A percentile compares a stretch with the other conserved stretches of the same genome.
phyloP scores from a whole-genome alignment of 2,888 invertebrate genomes.

The Nymphalis urticae region DNA sequence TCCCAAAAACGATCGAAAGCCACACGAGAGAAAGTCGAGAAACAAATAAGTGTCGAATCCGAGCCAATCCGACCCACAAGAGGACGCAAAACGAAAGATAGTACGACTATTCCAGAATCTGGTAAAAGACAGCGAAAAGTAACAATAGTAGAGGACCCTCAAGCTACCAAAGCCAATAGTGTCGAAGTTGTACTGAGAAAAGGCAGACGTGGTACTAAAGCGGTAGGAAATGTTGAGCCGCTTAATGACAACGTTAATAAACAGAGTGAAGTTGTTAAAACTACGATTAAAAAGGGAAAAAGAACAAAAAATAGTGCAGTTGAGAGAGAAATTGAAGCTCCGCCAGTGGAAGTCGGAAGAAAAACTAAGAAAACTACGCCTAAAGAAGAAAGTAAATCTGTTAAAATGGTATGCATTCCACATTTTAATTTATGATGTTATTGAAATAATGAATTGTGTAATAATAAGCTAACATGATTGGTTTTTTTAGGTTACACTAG shows the following conservation, averaged over 20 bases:
- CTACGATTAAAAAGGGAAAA: background rate
- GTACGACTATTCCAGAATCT: background rate
- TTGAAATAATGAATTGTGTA: no score
- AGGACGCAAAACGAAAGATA: conserved; percentile 21
- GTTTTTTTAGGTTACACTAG: conserved; percentile 1
- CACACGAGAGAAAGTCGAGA: background rate
- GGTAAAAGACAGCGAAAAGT: background rate
- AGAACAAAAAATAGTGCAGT: conserved; percentile 2
- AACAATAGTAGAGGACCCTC: background rate
- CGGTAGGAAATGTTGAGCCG: conserved; percentile 6
- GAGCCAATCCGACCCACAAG: conserved; percentile 1
- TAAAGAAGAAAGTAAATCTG: conserved; percentile 3
- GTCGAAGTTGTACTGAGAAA: conserved; percentile 28
- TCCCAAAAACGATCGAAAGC: conserved; percentile 1
- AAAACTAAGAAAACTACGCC: conserved; percentile 9
- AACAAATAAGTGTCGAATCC: conserved; percentile 9
- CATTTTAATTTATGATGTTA: background rate
- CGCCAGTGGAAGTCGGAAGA: conserved; percentile 2
- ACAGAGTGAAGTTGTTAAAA: conserved; percentile 1
- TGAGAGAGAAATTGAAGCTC: background rate
- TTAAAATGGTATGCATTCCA: conserved; percentile 16
- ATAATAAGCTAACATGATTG: background rate
- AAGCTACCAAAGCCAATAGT: conserved; percentile 6
- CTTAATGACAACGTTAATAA: background rate
- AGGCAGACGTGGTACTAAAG: conserved; percentile 38